phyloP scores from a whole-genome alignment of 37 sponge, comb jelly and placozoan genomes.

The Halichondria panicea region DNA sequence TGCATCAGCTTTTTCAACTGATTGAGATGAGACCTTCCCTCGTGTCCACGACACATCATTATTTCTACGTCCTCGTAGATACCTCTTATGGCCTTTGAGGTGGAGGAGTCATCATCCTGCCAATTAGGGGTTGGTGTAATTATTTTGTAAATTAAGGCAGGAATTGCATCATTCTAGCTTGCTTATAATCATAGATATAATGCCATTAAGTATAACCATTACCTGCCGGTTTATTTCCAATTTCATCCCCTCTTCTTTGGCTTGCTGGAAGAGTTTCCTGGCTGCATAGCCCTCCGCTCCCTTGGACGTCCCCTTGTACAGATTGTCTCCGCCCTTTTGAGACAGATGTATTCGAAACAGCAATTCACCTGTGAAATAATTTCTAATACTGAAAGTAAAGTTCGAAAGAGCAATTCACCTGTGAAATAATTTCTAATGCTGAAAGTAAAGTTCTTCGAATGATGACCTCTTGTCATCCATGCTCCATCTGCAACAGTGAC shows the following conservation, averaged over 20 bases:
- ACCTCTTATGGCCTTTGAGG: background rate
- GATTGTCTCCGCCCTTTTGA: conserved; percentile 29
- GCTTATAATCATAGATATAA: no score
- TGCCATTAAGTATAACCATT: no score
- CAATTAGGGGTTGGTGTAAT: no score
- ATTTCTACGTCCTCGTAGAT: background rate
- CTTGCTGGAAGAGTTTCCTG: background rate
- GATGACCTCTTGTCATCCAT: conserved; percentile 17
- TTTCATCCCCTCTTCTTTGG: conserved; percentile 41
- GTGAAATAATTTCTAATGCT: conserved; percentile 21
- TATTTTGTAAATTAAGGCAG: no score
- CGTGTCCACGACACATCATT: conserved; percentile 56
- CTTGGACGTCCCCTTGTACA: conserved; percentile 41
- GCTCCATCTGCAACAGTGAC: no score
- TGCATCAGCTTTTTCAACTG: background rate
- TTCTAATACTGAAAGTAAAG: no score
- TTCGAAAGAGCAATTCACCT: no score
- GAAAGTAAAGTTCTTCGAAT: conserved; percentile 16
- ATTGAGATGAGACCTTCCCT: conserved; percentile 18
- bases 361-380: no score
- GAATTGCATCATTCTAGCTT: no score
- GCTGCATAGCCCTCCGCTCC: conserved; percentile 46
- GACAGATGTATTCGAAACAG: no score
- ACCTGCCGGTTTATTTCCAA: conserved; percentile 38
- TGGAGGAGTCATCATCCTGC: no score